Evolutionary conservation across 2,113 vertebrate species (phyloP).

Genomic region (Cebidichthys violaceus): DNA sequence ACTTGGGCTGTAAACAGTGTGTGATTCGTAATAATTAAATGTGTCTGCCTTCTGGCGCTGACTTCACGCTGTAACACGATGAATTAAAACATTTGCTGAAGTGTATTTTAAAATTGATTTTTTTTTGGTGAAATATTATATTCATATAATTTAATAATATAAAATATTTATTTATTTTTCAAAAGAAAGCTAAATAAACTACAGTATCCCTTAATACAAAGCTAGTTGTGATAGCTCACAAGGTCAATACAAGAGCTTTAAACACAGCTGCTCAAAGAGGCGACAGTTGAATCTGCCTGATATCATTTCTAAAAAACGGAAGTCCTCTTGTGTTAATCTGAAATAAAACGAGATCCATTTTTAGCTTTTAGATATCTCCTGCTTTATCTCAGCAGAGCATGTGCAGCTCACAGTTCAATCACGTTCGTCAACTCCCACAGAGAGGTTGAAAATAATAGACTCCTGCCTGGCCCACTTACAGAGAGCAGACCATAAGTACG

Average conservation of each 20-base stretch:
- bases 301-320: conserved; percentile 16
- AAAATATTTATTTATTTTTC: conserved; percentile 25
- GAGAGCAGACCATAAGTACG: conserved; percentile 46
- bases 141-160: too few relatives aligned
- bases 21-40: conserved; percentile 68
- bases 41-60: conserved; percentile 54
- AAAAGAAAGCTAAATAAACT: conserved; percentile 38
- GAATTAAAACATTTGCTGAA: conserved; percentile 50
- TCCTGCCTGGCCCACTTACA: conserved; percentile 60
- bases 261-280: conserved; percentile 25
- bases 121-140: too few relatives aligned
- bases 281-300: conserved; percentile 2
- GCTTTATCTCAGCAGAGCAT: conserved; percentile 47
- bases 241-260: conserved; percentile 16
- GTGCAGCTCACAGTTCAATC: conserved; percentile 52
- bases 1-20: conserved; percentile 38
- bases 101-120: conserved; percentile 40
- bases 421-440: conserved; percentile 62
- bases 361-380: conserved; percentile 50
- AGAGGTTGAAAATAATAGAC: conserved; percentile 69
- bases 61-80: conserved; percentile 47
- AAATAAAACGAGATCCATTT: conserved; percentile 51
- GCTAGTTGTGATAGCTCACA: conserved; percentile 13
- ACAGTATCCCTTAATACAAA: conserved; percentile 8
- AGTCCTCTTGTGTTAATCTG: conserved; percentile 31